Evolutionary conservation across 2,888 invertebrate species (phyloP).

Genomic region (Tipula helvola): DNA sequence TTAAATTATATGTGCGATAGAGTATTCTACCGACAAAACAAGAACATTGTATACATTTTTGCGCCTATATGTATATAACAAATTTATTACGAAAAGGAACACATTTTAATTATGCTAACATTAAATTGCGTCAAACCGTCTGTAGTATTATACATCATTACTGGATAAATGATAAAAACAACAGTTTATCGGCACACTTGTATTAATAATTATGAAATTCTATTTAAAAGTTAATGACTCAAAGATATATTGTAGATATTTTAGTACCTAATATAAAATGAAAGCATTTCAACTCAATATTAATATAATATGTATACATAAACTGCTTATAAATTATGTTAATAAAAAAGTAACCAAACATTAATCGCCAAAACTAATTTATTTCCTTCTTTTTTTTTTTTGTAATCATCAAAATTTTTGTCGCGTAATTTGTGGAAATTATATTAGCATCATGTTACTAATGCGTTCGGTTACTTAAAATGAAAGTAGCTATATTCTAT

Average conservation of each 20-base stretch:
- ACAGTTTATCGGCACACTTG: background rate
- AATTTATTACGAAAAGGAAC: background rate
- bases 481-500: too few relatives aligned
- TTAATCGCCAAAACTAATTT: background rate
- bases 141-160: background rate
- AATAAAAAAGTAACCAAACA: background rate
- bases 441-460: too few relatives aligned
- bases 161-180: background rate
- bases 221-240: background rate
- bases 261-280: too few relatives aligned
- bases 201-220: background rate
- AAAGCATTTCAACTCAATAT: too few relatives aligned
- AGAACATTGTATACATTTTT: background rate
- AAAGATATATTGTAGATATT: background rate
- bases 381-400: background rate
- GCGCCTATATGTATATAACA: background rate
- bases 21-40: too few relatives aligned
- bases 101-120: background rate
- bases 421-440: background rate
- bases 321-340: background rate
- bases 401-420: background rate
- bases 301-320: too few relatives aligned
- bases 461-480: too few relatives aligned
- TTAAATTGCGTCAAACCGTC: background rate
- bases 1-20: too few relatives aligned